Evolutionary conservation across 2,888 invertebrate species (phyloP), one percentile per base, ranked within the genome.

Genomic region (Drosophila koepferae): DNA sequence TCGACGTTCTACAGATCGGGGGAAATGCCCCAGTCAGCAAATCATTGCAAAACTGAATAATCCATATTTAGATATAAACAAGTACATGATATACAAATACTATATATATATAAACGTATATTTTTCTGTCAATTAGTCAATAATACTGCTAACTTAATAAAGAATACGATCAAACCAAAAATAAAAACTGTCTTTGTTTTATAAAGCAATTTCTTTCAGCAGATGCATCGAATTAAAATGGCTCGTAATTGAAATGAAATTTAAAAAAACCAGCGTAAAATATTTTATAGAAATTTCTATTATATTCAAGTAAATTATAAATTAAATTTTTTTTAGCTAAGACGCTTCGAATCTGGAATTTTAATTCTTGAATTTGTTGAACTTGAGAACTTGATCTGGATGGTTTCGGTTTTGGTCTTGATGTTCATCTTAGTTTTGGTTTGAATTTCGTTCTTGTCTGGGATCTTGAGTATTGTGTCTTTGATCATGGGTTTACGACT

Each of bases 91-190:
- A 60, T 48, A 63, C 18, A 74, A 54, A 72, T 40, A 16, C 28
- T 58, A 60, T 53, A 63, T 34, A 74, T 51, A 72, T 58, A 70
- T 58, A 72, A 60, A 64, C 54, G 66, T 81, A 74, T 86, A 81
- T 77, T 84, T 84, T 87, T 74, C 78, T 85, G 86, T 86, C 86
- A 86, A 89, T 89, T 86, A 86, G 82, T 66, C 63, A 58, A 73
- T 72, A 75, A 72, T 68, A 49, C 63, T 76, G 60, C 51, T 73
- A 71, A 78, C 73, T 70, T 53, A 76, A 82, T 76, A 74, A 66
- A 72, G 28, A 28, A 36, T 61, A 49, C 36, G 69, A 73, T 55
- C 38, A 64, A 81, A 61, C 9, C 7, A 18, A 56, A 12, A 12
- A 1, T 6, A 49, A 31, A n/a, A 34, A 34, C n/a, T 9, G 9